Evolutionary conservation across 2,888 invertebrate genomes (phyloP).

Genomic region (Philhelius pedissequus): DNA sequence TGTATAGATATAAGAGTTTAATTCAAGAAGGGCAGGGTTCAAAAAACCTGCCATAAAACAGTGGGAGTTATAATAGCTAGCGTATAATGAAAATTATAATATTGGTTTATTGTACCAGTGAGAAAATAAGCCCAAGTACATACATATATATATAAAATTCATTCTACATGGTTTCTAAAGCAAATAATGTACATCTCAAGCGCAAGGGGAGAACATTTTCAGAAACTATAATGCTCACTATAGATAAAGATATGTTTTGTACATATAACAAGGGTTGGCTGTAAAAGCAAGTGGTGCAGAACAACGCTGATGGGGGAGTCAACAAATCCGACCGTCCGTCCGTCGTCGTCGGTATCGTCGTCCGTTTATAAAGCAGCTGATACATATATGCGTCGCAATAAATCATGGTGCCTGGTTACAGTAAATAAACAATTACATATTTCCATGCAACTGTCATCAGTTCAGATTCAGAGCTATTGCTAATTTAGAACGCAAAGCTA

Average conservation of each 20-base stretch:
- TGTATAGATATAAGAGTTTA: not conserved
- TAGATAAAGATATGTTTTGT: too few relatives aligned
- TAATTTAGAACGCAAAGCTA: slow-evolving; percentile 10
- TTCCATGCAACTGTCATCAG: slow-evolving; percentile 1
- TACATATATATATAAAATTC: not conserved
- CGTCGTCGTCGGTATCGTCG: not conserved
- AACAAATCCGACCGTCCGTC: not conserved
- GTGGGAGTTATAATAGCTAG: not conserved
- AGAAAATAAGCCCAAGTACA: not conserved
- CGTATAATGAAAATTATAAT: not conserved
- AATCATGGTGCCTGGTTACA: slow-evolving; percentile 32
- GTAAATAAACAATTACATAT: slow-evolving; percentile 16
- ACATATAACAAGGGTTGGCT: not conserved
- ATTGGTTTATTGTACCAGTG: not conserved
- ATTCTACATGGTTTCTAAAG: not conserved
- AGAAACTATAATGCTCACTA: not conserved
- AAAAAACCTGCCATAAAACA: not conserved
- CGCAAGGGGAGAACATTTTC: not conserved
- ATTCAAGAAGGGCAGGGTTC: not conserved
- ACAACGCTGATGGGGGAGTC: slow-evolving; percentile 19
- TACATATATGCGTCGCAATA: slow-evolving; percentile 13
- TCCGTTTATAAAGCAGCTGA: slow-evolving; percentile 28
- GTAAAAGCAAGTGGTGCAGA: slow-evolving; percentile 6
- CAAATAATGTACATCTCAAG: not conserved
- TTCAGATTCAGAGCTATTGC: not conserved